These are phyloP conservation scores for Clepsis dumicolana DNA, from an alignment of 2,888 invertebrate species.

Conservation along the genomic window DNA sequence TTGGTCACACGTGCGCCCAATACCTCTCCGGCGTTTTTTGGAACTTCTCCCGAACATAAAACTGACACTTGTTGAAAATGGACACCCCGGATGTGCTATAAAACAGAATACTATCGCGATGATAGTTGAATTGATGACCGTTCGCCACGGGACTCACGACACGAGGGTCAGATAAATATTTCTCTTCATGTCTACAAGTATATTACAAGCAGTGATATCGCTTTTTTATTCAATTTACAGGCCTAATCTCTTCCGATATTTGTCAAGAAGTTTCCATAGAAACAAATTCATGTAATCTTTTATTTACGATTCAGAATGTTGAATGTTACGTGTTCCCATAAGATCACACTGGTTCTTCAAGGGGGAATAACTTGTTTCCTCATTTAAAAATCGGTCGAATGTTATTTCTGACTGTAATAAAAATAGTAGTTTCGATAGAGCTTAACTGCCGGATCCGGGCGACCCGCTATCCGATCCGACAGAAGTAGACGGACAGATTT, in stretches of 20 bases:
- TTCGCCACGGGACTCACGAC: constrained; percentile 28
- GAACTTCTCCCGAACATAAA: constrained; percentile 52
- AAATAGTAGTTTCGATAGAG: constrained; percentile 78
- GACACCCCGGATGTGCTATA: constrained; percentile 42
- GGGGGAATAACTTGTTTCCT: constrained; percentile 28
- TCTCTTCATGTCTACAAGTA: constrained; percentile 4
- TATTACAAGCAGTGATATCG: neutral
- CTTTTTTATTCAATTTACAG: constrained; percentile 1
- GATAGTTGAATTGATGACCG: constrained; percentile 41
- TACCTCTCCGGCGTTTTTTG: constrained; percentile 49
- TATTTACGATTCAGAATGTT: neutral
- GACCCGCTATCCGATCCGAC: constrained; percentile 64
- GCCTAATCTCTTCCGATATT: constrained; percentile 12
- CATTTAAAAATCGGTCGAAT: constrained; percentile 60
- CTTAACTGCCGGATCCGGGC: constrained; percentile 81
- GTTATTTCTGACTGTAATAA: constrained; percentile 72
- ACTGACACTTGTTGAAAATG: constrained; percentile 65
- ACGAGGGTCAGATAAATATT: constrained; percentile 29
- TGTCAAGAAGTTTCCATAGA: neutral
- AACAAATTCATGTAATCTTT: neutral
- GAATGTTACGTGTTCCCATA: neutral
- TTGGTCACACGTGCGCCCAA: constrained; percentile 49
- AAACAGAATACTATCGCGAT: constrained; percentile 37
- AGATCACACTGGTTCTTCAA: neutral
- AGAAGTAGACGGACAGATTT: constrained; percentile 68